Percentiles rank a stretch among this genome's conserved stretches.
Evolutionary conservation across 2,888 invertebrate genomes (phyloP).

Genomic region (Tribolium freemani): DNA sequence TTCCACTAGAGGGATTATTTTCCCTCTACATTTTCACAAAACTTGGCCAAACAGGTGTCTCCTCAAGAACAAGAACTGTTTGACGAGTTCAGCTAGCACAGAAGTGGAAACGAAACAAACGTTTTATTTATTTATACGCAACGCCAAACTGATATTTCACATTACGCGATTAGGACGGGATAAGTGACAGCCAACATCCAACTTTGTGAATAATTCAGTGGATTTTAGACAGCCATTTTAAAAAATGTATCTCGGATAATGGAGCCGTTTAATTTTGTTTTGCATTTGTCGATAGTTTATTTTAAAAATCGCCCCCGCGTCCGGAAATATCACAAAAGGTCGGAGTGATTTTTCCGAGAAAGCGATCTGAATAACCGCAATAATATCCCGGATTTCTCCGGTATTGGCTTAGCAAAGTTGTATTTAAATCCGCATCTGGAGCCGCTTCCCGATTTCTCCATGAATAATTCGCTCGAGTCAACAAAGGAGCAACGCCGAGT

Average conservation of each 20-base stretch:
- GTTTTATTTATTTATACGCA: neutral
- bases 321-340: neutral
- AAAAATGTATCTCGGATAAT: neutral
- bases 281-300: neutral
- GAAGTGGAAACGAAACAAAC: neutral
- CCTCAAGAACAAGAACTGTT: slow-evolving; percentile 10
- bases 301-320: neutral
- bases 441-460: slow-evolving; percentile 1
- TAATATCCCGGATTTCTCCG: slow-evolving; percentile 2
- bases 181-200: neutral
- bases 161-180: neutral
- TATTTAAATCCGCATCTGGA: slow-evolving; percentile 18
- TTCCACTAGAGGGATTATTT: slow-evolving; percentile 50
- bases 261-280: neutral
- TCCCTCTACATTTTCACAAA: slow-evolving; percentile 46
- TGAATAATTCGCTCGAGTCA: slow-evolving; percentile 32
- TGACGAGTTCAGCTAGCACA: neutral
- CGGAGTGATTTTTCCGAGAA: neutral
- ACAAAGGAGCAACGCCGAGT: slow-evolving; percentile 28
- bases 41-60: slow-evolving; percentile 22
- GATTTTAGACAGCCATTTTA: neutral
- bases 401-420: slow-evolving; percentile 1
- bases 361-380: neutral
- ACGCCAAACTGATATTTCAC: neutral
- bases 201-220: neutral